Conservation (phyloP, 2,113 vertebrate genomes). For the Rhinoderma darwinii region DNA sequence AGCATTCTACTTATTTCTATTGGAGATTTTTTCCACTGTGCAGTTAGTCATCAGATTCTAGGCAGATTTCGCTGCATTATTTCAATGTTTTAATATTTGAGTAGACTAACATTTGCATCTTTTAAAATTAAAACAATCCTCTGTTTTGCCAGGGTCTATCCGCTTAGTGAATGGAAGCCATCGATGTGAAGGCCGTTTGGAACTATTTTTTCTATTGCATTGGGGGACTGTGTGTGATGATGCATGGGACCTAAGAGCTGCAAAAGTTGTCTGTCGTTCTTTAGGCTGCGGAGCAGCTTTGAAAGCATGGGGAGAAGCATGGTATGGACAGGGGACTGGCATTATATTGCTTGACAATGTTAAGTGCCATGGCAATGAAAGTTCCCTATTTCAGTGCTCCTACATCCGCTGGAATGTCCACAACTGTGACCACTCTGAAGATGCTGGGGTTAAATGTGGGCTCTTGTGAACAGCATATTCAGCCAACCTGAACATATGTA, state of each 20-base stretch:
- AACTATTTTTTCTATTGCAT: slow-evolving; percentile 80
- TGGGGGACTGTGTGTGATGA: slow-evolving; percentile 97
- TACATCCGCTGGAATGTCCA: slow-evolving; percentile 93
- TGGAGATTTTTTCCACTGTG: no score
- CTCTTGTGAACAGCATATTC: slow-evolving; percentile 70
- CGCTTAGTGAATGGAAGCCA: slow-evolving; percentile 84
- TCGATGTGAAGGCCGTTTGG: slow-evolving; percentile 90
- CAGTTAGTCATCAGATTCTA: no score
- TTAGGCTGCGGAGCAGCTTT: slow-evolving; percentile 82
- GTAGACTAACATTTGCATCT: neutral
- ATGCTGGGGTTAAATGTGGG: slow-evolving; percentile 84
- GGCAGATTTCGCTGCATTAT: no score
- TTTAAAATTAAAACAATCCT: neutral
- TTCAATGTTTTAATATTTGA: neutral
- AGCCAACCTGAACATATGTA: slow-evolving; percentile 66
- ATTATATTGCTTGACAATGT: slow-evolving; percentile 93
- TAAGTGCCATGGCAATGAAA: slow-evolving; percentile 88
- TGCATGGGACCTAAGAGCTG: slow-evolving; percentile 91
- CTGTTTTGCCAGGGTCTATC: slow-evolving; percentile 72
- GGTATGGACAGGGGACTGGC: slow-evolving; percentile 84
- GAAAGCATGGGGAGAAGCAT: slow-evolving; percentile 77
- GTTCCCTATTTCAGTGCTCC: slow-evolving; percentile 83
- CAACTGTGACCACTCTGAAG: slow-evolving; percentile 95
- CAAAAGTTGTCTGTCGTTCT: slow-evolving; percentile 84
- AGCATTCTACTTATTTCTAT: no score